phyloP scores from a whole-genome alignment of 2,888 invertebrate species.

The Pedicia rivosa region DNA sequence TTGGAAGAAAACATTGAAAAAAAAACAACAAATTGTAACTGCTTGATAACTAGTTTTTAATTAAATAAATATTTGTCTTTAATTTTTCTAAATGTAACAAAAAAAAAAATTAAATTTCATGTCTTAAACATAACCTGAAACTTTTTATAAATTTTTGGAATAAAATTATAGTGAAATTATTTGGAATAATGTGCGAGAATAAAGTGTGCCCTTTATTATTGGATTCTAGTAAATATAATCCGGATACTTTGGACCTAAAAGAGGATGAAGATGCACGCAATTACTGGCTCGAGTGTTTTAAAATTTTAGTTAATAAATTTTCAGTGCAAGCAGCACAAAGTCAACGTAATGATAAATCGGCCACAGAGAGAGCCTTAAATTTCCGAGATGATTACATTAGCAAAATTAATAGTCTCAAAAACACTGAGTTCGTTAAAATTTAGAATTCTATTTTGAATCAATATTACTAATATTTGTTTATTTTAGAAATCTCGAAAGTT shows the following conservation, averaged over 20 bases:
- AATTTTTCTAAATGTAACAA: too few species aligned
- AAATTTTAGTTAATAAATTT: conserved; percentile 71
- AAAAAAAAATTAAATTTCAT: too few species aligned
- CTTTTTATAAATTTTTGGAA: too few species aligned
- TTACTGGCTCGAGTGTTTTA: conserved; percentile 89
- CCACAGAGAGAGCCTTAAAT: conserved; percentile 59
- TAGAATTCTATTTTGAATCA: not conserved
- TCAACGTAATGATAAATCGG: conserved; percentile 57
- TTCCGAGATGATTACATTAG: conserved; percentile 72
- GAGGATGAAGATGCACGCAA: conserved; percentile 69
- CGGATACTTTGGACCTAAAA: conserved; percentile 83
- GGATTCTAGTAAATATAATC: conserved; percentile 65
- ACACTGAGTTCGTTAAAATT: conserved; percentile 11
- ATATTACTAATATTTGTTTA: conserved; percentile 14
- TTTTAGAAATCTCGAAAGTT: conserved; percentile 47
- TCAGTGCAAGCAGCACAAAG: conserved; percentile 66
- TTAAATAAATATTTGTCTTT: too few species aligned
- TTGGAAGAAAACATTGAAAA: too few species aligned
- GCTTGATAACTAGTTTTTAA: too few species aligned
- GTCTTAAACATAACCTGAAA: too few species aligned
- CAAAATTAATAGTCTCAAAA: conserved; percentile 36
- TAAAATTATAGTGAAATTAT: too few species aligned
- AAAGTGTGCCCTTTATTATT: conserved; percentile 59
- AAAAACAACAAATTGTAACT: too few species aligned
- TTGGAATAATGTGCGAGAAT: conserved; percentile 28